A percentile compares a stretch with the other conserved stretches of the same genome.
Evolutionary conservation across 2,113 vertebrate genomes (phyloP).

Genomic region (Colossoma macropomum): DNA sequence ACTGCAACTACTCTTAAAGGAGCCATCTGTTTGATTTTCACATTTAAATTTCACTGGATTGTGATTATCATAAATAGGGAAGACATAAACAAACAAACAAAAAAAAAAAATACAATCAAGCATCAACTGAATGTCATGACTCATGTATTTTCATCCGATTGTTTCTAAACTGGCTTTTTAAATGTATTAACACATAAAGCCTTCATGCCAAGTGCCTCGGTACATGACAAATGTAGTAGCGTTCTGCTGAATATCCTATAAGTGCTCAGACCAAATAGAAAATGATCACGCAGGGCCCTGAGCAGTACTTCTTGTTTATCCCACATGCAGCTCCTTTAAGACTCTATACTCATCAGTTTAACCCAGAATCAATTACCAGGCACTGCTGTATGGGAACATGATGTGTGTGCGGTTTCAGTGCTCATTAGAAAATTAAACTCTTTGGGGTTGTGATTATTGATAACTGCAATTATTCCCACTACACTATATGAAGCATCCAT

Average conservation of each 20-base stretch:
- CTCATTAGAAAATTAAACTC: conserved; percentile 2
- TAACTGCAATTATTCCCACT: background rate
- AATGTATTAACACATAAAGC: too few relatives aligned
- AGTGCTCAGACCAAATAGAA: background rate
- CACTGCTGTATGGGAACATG: background rate
- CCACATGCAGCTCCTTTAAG: background rate
- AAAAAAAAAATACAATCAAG: background rate
- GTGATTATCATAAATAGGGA: background rate
- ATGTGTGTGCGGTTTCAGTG: background rate
- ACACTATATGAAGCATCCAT: background rate
- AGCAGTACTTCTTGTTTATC: background rate
- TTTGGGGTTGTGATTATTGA: background rate
- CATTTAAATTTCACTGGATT: background rate
- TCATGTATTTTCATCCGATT: background rate
- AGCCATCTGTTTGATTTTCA: background rate
- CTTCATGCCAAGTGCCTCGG: too few relatives aligned
- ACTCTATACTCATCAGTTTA: background rate
- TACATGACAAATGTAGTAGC: background rate
- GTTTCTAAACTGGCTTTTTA: too few relatives aligned
- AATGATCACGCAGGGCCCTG: background rate
- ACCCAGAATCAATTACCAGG: background rate
- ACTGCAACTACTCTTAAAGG: background rate
- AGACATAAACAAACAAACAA: background rate
- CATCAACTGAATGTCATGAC: background rate
- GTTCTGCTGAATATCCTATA: background rate